phyloP scores from a whole-genome alignment of 2,888 invertebrate genomes.

The Campoletis raptor region DNA sequence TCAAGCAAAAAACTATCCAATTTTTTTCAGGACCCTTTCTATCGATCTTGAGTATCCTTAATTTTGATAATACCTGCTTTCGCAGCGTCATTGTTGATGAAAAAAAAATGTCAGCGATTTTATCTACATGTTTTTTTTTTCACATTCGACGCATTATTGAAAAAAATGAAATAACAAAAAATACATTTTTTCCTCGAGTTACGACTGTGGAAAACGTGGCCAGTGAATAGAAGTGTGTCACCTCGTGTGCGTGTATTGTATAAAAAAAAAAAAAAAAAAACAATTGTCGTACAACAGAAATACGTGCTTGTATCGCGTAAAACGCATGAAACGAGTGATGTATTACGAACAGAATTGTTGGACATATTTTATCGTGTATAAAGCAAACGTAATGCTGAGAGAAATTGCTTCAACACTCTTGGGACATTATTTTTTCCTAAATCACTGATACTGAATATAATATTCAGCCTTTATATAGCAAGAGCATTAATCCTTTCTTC shows the following conservation, averaged over 20 bases:
- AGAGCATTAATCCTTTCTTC: background rate
- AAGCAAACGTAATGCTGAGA: background rate
- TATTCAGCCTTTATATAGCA: background rate
- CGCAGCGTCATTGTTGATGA: background rate
- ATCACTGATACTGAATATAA: background rate
- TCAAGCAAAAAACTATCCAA: background rate
- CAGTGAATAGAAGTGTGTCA: conserved; percentile 5
- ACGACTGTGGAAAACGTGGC: background rate
- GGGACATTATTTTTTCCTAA: background rate
- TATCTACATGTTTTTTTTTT: background rate
- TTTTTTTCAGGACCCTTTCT: background rate
- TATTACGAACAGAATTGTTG: background rate
- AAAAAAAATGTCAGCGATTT: background rate
- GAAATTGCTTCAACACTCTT: background rate
- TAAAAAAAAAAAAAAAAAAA: background rate
- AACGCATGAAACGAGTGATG: conserved; percentile 20
- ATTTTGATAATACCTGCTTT: background rate
- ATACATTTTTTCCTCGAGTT: background rate
- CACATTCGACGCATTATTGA: background rate
- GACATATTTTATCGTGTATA: conserved; percentile 11
- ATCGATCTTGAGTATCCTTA: background rate
- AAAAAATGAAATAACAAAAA: background rate
- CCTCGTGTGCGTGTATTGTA: background rate
- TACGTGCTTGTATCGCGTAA: conserved; percentile 54
- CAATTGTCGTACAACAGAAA: conserved; percentile 37